Conservation (phyloP, 2,113 vertebrate species). For the Bagarius yarrelli region DNA sequence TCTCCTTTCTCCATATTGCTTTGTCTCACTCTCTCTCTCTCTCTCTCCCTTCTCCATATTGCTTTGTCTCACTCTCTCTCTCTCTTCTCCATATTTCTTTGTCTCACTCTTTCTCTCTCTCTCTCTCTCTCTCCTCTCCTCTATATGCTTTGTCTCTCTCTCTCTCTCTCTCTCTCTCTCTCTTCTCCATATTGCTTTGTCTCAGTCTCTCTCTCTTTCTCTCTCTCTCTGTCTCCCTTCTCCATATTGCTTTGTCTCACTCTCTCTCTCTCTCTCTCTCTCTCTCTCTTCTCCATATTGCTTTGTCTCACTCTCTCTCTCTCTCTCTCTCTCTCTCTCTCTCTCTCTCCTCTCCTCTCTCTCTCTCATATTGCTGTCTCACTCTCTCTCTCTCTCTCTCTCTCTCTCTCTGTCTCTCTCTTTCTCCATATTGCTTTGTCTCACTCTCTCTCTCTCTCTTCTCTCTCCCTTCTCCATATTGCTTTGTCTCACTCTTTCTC, state of each 20-base stretch:
- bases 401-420: constrained; percentile 21
- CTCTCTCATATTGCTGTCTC: too few species aligned
- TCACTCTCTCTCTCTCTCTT: constrained; percentile 29
- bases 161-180: constrained; percentile 18
- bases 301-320: constrained; percentile 21
- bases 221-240: constrained; percentile 6
- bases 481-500: constrained; percentile 18
- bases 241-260: constrained; percentile 5
- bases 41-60: background rate
- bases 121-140: too few species aligned
- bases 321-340: too few species aligned
- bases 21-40: constrained; percentile 26
- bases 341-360: too few species aligned
- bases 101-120: too few species aligned
- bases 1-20: too few species aligned
- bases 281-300: background rate
- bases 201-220: constrained; percentile 30
- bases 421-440: background rate
- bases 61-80: constrained; percentile 19
- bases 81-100: too few species aligned
- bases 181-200: background rate
- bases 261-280: constrained; percentile 27
- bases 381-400: constrained; percentile 6
- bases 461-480: background rate
- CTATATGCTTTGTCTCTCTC: too few species aligned